These are phyloP conservation scores for Lates calcarifer DNA, from an alignment of 2,113 vertebrate genomes.

Conservation along the genomic window DNA sequence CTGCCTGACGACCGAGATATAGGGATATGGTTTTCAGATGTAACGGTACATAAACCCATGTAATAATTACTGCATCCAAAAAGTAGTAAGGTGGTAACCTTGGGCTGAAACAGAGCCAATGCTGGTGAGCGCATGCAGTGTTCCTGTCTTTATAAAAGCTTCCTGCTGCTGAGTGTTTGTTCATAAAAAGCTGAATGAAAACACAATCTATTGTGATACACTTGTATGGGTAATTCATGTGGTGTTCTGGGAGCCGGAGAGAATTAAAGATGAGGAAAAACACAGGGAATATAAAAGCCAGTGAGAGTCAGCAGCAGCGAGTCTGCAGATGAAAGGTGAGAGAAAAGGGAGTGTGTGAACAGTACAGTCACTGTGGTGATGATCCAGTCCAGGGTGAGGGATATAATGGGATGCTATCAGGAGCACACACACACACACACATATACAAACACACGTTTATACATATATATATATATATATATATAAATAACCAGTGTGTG, in stretches of 20 bases:
- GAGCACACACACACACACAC: slow-evolving; percentile 16
- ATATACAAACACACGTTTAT: neutral
- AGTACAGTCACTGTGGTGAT: slow-evolving; percentile 38
- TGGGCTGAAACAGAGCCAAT: slow-evolving; percentile 8
- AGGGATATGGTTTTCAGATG: neutral
- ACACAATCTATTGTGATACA: neutral
- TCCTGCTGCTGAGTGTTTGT: slow-evolving; percentile 3
- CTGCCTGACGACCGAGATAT: neutral
- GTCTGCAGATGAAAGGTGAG: slow-evolving; percentile 50
- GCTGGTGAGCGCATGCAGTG: neutral
- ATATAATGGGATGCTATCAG: slow-evolving; percentile 48
- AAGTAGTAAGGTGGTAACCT: slow-evolving; percentile 8
- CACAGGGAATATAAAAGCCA: slow-evolving; percentile 36
- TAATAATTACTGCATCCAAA: neutral
- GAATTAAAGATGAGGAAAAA: slow-evolving; percentile 22
- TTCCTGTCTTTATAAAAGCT: neutral
- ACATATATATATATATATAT: neutral
- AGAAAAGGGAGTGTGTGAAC: slow-evolving; percentile 34
- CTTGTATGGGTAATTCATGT: slow-evolving; percentile 5
- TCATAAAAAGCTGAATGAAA: slow-evolving; percentile 15
- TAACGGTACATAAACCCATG: neutral
- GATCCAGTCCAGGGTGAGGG: slow-evolving; percentile 32
- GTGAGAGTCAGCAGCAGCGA: slow-evolving; percentile 20
- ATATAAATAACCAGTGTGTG: slow-evolving; percentile 57
- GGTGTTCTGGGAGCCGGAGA: neutral